These are phyloP conservation scores for Mylabris sibirica DNA, from an alignment of 2,888 invertebrate genomes.

Conservation along the genomic window DNA sequence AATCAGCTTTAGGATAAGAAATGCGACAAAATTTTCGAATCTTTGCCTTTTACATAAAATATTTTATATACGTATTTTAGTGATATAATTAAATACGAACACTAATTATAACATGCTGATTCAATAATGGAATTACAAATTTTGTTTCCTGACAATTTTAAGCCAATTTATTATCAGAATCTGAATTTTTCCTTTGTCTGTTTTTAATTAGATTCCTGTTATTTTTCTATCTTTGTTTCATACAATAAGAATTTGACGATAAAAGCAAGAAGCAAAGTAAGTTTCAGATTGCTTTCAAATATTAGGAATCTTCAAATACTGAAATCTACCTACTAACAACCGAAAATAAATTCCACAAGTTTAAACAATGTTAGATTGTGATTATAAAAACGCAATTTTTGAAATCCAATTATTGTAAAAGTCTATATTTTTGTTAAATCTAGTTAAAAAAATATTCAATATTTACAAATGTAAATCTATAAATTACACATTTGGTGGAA, in stretches of 20 bases:
- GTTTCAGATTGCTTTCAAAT: neutral
- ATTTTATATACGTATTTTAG: no score
- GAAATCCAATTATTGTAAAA: neutral
- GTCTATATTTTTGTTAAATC: neutral
- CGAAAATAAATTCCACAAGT: neutral
- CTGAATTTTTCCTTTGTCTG: slow-evolving; percentile 5
- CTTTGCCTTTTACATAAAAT: no score
- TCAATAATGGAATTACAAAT: neutral
- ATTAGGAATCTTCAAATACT: neutral
- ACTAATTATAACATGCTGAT: neutral
- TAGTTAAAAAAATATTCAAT: neutral
- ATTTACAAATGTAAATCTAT: neutral
- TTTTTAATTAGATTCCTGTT: neutral
- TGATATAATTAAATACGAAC: neutral
- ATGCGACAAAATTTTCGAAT: no score
- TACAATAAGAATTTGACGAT: neutral
- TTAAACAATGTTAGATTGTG: neutral
- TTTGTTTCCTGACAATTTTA: slow-evolving; percentile 5
- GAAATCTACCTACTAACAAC: neutral
- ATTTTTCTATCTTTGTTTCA: neutral
- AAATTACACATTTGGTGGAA: neutral
- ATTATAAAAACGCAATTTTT: neutral
- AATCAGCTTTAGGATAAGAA: neutral
- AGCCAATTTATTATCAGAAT: neutral
- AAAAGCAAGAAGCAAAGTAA: neutral